Percentiles rank a stretch among this genome's conserved stretches.
phyloP scores from a whole-genome alignment of 2,888 invertebrate species.

The Conomelus anceps region DNA sequence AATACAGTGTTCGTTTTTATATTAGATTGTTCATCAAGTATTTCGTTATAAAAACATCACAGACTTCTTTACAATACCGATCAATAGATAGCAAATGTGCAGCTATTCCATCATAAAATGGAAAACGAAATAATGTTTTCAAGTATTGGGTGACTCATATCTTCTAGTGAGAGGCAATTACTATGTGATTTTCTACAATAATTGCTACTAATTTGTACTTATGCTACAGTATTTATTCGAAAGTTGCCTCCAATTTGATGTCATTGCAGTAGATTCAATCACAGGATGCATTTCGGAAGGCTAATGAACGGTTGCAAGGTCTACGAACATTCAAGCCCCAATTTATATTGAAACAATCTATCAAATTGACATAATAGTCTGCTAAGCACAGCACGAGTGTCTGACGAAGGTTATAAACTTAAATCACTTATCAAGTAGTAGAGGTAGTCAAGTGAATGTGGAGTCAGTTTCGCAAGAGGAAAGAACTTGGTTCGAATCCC shows the following conservation, averaged over 20 bases:
- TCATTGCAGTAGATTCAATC: not conserved
- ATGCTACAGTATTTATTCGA: not conserved
- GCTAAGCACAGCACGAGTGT: not conserved
- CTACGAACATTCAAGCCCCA: not conserved
- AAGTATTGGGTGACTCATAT: not conserved
- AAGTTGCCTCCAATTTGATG: not conserved
- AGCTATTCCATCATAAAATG: not conserved
- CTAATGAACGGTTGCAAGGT: not conserved
- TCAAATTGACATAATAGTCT: not conserved
- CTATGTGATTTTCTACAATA: not conserved
- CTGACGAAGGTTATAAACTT: not conserved
- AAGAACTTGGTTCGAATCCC: not conserved
- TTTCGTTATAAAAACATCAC: too few species aligned
- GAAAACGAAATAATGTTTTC: not conserved
- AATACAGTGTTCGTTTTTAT: too few species aligned
- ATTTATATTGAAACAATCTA: not conserved
- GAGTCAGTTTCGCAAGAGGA: not conserved
- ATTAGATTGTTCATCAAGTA: too few species aligned
- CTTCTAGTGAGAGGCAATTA: not conserved
- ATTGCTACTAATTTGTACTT: too few species aligned
- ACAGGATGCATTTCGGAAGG: not conserved
- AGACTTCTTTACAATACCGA: too few species aligned
- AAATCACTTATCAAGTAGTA: not conserved
- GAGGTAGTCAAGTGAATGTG: not conserved
- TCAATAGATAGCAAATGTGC: not conserved